Evolutionary conservation across 2,797 vertebrate genomes (phyloP).

Genomic region (Hypotaenidia philippensis): DNA sequence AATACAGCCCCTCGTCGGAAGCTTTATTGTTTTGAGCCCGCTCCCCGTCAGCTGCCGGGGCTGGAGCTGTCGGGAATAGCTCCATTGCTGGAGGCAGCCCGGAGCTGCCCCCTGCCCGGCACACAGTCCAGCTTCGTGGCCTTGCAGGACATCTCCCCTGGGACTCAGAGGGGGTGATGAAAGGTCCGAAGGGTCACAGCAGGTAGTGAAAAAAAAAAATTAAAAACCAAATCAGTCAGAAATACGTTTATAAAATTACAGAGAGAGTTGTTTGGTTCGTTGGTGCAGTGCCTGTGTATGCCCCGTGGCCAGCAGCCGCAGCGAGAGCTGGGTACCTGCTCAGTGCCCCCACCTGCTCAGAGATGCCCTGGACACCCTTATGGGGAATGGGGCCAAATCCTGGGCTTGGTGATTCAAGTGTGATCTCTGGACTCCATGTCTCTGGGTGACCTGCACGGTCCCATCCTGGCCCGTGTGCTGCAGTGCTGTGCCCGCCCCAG

Average conservation of each 20-base stretch:
- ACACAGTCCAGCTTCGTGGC: accelerated
- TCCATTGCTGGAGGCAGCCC: background rate
- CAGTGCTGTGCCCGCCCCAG: background rate
- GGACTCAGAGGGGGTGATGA: background rate
- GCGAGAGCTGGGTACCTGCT: background rate
- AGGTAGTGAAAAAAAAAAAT: background rate
- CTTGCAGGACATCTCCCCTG: background rate
- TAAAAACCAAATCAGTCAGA: background rate
- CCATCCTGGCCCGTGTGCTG: accelerated
- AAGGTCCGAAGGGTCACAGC: background rate
- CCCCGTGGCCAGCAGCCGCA: too few relatives aligned
- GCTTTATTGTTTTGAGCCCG: background rate
- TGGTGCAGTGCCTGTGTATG: background rate
- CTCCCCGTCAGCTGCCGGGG: background rate
- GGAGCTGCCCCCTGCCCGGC: accelerated
- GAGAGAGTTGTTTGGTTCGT: background rate
- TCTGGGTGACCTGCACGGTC: background rate
- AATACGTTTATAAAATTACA: background rate
- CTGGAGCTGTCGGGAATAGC: background rate
- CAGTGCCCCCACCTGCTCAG: background rate
- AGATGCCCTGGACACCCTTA: background rate
- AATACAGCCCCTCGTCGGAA: accelerated
- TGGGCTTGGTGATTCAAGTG: background rate
- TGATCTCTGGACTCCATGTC: accelerated
- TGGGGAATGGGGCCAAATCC: accelerated